phyloP scores from a whole-genome alignment of 2,113 vertebrate species.

The Platysternon megacephalum region DNA sequence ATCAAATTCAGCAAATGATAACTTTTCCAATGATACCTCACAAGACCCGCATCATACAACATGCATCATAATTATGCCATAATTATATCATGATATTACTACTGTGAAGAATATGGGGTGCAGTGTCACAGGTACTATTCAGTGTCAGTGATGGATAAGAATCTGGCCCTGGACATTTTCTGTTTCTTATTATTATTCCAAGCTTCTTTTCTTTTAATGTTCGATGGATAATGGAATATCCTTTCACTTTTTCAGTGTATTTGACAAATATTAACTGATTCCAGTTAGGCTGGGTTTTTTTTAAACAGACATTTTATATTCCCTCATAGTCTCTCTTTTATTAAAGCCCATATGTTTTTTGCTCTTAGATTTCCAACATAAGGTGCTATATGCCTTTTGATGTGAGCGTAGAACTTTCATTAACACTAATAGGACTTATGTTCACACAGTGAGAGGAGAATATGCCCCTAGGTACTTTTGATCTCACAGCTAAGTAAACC shows the following conservation, averaged over 20 bases:
- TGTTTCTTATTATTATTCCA: neutral
- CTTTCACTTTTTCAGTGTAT: neutral
- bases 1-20: no score
- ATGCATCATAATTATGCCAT: no score
- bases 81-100: no score
- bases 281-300: neutral
- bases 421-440: constrained; percentile 6
- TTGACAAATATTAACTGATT: neutral
- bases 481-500: neutral
- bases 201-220: neutral
- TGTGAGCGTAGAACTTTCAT: neutral
- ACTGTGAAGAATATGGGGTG: no score
- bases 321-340: neutral
- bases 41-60: no score
- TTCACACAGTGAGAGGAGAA: neutral
- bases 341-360: neutral
- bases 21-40: no score
- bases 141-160: neutral
- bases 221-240: neutral
- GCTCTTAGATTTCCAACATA: neutral
- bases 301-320: neutral
- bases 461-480: neutral
- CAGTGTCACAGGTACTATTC: neutral
- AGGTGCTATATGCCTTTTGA: neutral
- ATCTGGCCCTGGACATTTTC: neutral